Conservation (phyloP, 2,113 vertebrate genomes). For the Hirundichthys speculiger region DNA sequence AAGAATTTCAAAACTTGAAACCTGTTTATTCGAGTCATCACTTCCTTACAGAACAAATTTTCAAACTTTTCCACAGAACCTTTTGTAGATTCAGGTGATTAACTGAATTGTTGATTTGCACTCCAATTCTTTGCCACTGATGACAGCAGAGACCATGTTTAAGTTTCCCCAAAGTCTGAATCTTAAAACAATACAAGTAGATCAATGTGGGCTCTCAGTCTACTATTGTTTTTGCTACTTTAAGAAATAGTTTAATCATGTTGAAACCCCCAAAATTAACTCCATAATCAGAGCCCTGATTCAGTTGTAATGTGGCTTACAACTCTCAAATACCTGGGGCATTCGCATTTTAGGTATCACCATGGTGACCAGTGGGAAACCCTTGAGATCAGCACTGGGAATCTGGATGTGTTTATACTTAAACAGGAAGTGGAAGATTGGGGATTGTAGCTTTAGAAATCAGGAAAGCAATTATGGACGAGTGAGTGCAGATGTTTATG, state of each 20-base stretch:
- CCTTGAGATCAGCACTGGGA: conserved; percentile 19
- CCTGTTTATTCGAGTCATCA: background rate
- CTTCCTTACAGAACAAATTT: conserved; percentile 11
- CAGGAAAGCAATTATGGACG: conserved; percentile 57
- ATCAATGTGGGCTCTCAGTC: background rate
- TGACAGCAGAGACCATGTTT: no score
- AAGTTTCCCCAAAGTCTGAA: no score
- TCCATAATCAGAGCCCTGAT: background rate
- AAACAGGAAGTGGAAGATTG: conserved; percentile 61
- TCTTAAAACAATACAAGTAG: no score
- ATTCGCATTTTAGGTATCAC: conserved; percentile 6
- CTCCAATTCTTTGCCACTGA: background rate
- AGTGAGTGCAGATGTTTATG: conserved; percentile 58
- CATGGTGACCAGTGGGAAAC: conserved; percentile 38
- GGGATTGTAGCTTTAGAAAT: conserved; percentile 58
- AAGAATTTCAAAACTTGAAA: background rate
- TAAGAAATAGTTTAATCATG: background rate
- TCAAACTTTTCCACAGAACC: no score
- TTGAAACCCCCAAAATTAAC: conserved; percentile 1
- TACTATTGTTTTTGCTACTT: background rate
- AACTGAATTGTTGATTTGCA: background rate
- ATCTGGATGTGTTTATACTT: conserved; percentile 66
- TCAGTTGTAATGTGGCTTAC: conserved; percentile 1
- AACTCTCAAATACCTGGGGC: background rate
- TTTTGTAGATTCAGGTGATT: background rate